Evolutionary conservation across 1,140 invertebrate species (phyloP).

Genomic region (Trachymyrmex septentrionalis): DNA sequence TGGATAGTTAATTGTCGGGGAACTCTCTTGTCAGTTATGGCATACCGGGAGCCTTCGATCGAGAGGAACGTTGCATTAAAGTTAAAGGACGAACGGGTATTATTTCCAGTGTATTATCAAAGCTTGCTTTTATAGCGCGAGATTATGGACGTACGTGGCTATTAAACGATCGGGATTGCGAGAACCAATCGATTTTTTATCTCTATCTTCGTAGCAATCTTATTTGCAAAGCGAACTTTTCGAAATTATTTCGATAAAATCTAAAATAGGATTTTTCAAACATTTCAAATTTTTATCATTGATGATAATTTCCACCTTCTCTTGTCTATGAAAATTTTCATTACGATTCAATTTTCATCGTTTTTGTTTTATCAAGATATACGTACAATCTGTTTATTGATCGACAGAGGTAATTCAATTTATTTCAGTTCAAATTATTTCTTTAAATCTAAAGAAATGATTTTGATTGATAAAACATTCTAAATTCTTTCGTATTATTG

Average conservation of each 20-base stretch:
- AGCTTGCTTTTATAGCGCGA: conserved; percentile 39
- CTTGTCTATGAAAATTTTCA: not conserved
- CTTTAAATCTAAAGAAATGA: not conserved
- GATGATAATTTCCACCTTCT: not conserved
- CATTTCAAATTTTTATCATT: not conserved
- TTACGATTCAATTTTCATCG: not conserved
- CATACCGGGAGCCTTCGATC: conserved; percentile 72
- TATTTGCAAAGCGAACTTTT: not conserved
- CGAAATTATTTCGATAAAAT: conserved; percentile 27
- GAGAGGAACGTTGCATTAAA: conserved; percentile 52
- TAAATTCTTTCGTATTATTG: not conserved
- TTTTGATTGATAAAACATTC: not conserved
- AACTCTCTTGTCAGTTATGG: conserved; percentile 73
- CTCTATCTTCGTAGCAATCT: not conserved
- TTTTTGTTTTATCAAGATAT: not conserved
- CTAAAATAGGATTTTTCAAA: not conserved
- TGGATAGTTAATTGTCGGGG: conserved; percentile 77
- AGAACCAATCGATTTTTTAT: conserved; percentile 20
- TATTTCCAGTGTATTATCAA: conserved; percentile 43
- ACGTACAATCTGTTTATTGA: not conserved
- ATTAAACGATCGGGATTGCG: conserved; percentile 33
- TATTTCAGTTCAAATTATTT: not conserved
- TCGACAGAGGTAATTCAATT: not conserved
- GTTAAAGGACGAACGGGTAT: conserved; percentile 42
- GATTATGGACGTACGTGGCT: conserved; percentile 30